Evolutionary conservation across 2,888 invertebrate genomes (phyloP), one percentile per base, ranked within the genome.

Genomic region (Antheraea yamamai): DNA sequence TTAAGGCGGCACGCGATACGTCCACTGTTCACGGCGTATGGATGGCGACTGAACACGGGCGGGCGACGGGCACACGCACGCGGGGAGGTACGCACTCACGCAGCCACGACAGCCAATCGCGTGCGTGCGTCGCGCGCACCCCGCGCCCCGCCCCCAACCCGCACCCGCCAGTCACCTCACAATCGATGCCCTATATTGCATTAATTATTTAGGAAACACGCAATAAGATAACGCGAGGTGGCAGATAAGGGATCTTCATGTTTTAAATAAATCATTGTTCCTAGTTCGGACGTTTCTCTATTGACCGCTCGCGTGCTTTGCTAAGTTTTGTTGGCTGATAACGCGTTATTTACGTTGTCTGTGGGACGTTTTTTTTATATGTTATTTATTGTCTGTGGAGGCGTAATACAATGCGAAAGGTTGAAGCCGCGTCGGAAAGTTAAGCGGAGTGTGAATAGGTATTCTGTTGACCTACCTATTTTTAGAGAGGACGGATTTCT

Each of bases 191-290:
- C 94, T 94, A 94, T 94, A 94, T 94, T 95, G 95, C 95, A 95
- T 95, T 95, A 95, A 95, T 95, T 95, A 95, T 95, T 95, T 94
- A 94, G 94, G 94, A 95, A 95, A 94, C 95, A 95, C 95, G 95
- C 95, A 94, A 95, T 95, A 94, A 94, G 94, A 95, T 95, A 95
- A 94, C 94, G 91, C 91, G 89, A 94, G 93, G 92, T 93, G 93
- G 91, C 91, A 94, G 95, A 94, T 94, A 94, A 94, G 90, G 91
- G 92, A 92, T 92, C 92, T 87, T 82, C 85, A 84, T 87, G 86
- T 87, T 92, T 92, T 92, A 92, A 92, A 93, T 92, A 92, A 92
- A 93, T 93, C 92, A 92, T 92, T 88, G 73, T 39, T 68, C 58
- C 55, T 66, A 55, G 70, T 70, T 75, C 14, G 26, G 73, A 47